Evolutionary conservation across 1,140 invertebrate species (phyloP), one percentile per base, ranked within the genome.

Genomic region (Aphelinus certus): DNA sequence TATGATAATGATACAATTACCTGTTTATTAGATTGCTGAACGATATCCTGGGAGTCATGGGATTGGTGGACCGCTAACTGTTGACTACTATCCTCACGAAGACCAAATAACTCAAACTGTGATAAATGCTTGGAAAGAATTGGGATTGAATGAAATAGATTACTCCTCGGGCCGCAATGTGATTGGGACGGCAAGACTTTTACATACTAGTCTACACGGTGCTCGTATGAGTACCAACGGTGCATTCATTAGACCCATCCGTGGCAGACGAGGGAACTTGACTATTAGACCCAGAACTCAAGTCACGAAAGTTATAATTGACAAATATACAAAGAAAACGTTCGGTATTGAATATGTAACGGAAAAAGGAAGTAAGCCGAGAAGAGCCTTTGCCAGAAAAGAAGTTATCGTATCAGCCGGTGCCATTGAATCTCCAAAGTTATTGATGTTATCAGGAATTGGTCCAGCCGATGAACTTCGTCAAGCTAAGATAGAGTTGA

Each of bases 221-320:
- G n/a, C n/a, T 7, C 65, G 53, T 46, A 51, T 42, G 2, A 68
- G 65, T 47, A 9, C 51, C 2, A 68, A 68, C 43, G 43, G 65
- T 7, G 65, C 65, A 9, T 68, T 68, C 45, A 68, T 68, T 57
- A 42, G 65, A 55, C 65, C 53, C 6, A 57, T 68, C 46, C 65
- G 65, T 9, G 65, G 42, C 45, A 68, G 45, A 68, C 26, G 65
- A 10, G 7, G 42, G 2, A 67, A 67, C 6, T 46, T 67, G 0
- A 56, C 53, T 9, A 3, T 68, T n/a, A 49, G 47, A 53, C 10
- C 51, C 2, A 68, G 57, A 46, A 26, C 65, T n/a, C 51, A 46
- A 46, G 65, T 55, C 3, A 68, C 65, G 43, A 68, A 68, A 57
- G 46, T 68, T 7, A 68, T 57, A 26, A 46, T 57, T 3, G 53